Evolutionary conservation across 2,797 vertebrate species (phyloP).

Genomic region (Sphenopsis melanotis): DNA sequence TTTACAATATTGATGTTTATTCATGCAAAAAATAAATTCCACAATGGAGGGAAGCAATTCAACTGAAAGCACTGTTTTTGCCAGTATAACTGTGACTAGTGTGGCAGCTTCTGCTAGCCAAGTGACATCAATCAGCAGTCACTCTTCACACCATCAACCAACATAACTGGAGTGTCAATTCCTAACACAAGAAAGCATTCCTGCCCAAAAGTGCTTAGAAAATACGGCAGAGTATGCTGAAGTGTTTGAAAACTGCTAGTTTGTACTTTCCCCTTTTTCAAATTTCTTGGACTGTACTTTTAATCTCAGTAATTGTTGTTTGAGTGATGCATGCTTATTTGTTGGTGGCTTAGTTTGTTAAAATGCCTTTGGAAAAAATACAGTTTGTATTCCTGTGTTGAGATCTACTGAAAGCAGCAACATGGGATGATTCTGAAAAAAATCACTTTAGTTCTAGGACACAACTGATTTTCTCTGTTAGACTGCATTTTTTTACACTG

Average conservation of each 20-base stretch:
- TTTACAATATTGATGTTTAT: background rate
- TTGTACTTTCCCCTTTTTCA: background rate
- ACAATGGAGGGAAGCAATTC: background rate
- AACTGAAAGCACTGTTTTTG: background rate
- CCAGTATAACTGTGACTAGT: background rate
- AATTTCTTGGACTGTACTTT: background rate
- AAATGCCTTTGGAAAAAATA: background rate
- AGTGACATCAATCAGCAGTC: slow-evolving; percentile 26
- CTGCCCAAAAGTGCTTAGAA: background rate
- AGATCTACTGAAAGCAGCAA: background rate
- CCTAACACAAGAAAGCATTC: background rate
- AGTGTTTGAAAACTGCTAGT: background rate
- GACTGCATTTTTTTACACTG: background rate
- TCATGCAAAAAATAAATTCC: background rate
- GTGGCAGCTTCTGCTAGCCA: slow-evolving; percentile 19
- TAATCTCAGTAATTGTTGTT: background rate
- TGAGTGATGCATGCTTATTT: background rate
- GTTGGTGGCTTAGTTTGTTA: background rate
- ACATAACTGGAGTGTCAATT: background rate
- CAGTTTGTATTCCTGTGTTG: background rate
- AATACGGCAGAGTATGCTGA: background rate
- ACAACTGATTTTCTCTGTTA: background rate
- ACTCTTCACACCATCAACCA: background rate
- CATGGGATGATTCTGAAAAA: background rate
- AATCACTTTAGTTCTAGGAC: background rate